A percentile compares a stretch with the other conserved stretches of the same genome.
Evolutionary conservation across 2,888 invertebrate genomes (phyloP).

Genomic region (Lasioglossum vierecki): DNA sequence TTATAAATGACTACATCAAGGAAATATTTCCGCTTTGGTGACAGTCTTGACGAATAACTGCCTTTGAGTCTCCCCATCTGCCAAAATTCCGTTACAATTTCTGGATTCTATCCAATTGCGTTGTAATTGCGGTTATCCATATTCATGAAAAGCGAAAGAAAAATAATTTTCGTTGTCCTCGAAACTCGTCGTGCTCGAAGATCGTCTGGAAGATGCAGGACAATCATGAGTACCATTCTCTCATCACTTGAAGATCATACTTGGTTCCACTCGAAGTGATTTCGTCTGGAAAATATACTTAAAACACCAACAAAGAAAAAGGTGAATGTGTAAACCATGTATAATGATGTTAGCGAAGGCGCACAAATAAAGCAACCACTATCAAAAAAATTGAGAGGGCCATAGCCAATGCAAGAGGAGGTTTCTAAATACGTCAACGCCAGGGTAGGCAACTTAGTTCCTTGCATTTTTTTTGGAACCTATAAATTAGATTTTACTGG

Average conservation of each 20-base stretch:
- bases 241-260: slow-evolving; percentile 41
- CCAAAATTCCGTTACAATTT: slow-evolving; percentile 23
- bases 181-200: slow-evolving; percentile 35
- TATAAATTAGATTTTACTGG: too few relatives aligned
- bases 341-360: not conserved
- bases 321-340: too few relatives aligned
- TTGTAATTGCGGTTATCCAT: slow-evolving; percentile 17
- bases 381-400: not conserved
- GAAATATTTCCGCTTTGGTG: slow-evolving; percentile 18
- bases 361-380: too few relatives aligned
- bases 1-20: slow-evolving; percentile 12
- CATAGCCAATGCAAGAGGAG: too few relatives aligned
- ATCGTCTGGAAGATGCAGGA: not conserved
- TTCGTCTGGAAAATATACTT: slow-evolving; percentile 29
- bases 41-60: slow-evolving; percentile 18
- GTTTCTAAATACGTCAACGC: too few relatives aligned
- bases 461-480: too few relatives aligned
- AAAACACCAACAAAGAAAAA: not conserved
- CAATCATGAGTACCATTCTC: not conserved
- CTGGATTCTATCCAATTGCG: slow-evolving; percentile 28
- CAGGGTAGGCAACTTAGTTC: too few relatives aligned
- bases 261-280: not conserved
- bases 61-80: slow-evolving; percentile 4
- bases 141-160: not conserved
- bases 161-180: not conserved